Percentiles rank a stretch among this genome's conserved stretches.
phyloP scores from a whole-genome alignment of 2,888 invertebrate species.

The Hesperia comma region DNA sequence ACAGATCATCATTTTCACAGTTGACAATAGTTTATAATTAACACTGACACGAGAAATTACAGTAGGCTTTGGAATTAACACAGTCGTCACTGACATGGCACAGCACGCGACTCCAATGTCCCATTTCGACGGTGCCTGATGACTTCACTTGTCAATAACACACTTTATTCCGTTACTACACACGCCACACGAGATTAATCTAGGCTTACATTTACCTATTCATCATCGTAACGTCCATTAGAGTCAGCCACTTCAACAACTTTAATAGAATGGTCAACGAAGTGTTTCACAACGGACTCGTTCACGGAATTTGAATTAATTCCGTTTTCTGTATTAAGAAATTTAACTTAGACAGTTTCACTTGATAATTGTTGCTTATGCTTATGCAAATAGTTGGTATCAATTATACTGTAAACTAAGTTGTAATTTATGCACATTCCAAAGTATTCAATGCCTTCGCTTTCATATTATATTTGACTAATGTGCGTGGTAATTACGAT shows the following conservation, averaged over 20 bases:
- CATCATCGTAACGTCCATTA: neutral
- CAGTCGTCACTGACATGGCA: too few relatives aligned
- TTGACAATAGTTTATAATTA: too few relatives aligned
- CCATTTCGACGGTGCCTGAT: too few relatives aligned
- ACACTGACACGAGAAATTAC: too few relatives aligned
- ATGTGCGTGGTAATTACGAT: constrained; percentile 1
- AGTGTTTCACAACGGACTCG: neutral
- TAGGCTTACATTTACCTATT: too few relatives aligned
- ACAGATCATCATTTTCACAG: too few relatives aligned
- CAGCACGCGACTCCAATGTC: too few relatives aligned
- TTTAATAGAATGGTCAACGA: constrained; percentile 1
- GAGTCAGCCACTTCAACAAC: neutral
- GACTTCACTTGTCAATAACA: neutral
- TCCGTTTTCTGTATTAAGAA: neutral
- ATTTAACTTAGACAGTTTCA: constrained; percentile 5
- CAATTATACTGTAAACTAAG: neutral
- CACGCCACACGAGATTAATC: neutral
- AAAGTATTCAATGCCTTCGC: neutral
- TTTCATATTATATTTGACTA: neutral
- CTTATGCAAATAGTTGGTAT: neutral
- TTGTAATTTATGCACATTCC: neutral
- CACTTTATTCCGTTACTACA: neutral
- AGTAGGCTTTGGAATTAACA: too few relatives aligned
- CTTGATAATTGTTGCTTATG: constrained; percentile 4
- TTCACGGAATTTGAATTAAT: constrained; percentile 6